Conservation (phyloP, 2,888 invertebrate species). For the Chaitophorus viminalis region DNA sequence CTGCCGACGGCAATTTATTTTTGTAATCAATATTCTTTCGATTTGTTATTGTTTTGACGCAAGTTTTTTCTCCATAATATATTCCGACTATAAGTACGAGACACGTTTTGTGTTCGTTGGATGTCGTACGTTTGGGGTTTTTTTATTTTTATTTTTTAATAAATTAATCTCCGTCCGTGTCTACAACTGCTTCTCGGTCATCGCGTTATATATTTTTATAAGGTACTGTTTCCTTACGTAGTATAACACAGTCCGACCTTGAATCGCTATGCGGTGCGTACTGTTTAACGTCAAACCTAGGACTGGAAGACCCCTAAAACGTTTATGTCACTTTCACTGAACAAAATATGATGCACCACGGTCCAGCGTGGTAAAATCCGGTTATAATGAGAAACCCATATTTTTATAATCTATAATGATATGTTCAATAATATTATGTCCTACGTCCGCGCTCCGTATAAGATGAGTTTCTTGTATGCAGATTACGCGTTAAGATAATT, state of each 20-base stretch:
- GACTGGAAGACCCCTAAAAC: conserved; percentile 39
- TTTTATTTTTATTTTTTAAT: not conserved
- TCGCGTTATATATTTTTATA: not conserved
- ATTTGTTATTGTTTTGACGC: conserved; percentile 40
- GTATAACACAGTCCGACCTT: not conserved
- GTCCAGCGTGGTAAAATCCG: not conserved
- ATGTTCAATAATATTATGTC: not conserved
- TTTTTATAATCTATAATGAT: too few relatives aligned
- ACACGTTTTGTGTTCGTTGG: too few relatives aligned
- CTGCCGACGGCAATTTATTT: not conserved
- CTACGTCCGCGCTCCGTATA: not conserved
- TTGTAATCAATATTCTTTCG: conserved; percentile 1
- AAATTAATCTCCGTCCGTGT: not conserved
- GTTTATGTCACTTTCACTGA: conserved; percentile 30
- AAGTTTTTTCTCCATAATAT: not conserved
- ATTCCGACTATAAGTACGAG: too few relatives aligned
- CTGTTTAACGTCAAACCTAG: not conserved
- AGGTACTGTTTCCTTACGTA: not conserved
- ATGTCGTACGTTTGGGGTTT: not conserved
- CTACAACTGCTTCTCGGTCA: not conserved
- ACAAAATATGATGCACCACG: not conserved
- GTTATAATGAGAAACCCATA: not conserved
- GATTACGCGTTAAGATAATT: too few relatives aligned
- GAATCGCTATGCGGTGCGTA: not conserved
- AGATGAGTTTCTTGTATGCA: too few relatives aligned